These are phyloP conservation scores for Hydropsyche tenuis DNA, from an alignment of 1,140 invertebrate genomes.

Conservation along the genomic window DNA sequence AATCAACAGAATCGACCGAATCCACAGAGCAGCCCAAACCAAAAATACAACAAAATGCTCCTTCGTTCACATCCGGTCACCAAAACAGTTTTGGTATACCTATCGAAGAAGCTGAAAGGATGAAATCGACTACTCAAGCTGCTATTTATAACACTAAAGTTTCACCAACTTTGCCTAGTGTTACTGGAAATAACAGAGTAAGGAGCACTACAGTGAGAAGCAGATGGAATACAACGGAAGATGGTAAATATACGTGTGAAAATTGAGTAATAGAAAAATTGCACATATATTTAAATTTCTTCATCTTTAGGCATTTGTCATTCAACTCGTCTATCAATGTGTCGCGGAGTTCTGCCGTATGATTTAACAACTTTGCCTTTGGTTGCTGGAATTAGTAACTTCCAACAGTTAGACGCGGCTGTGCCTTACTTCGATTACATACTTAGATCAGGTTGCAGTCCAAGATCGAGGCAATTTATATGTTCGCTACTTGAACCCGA, in stretches of 20 bases:
- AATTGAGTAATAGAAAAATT: not conserved
- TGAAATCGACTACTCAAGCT: conserved; percentile 61
- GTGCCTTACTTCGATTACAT: conserved; percentile 64
- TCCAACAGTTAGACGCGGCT: conserved; percentile 56
- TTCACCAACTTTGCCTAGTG: conserved; percentile 65
- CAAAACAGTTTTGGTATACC: conserved; percentile 67
- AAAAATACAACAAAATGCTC: conserved; percentile 21
- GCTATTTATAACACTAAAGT: conserved; percentile 63
- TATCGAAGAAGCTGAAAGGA: conserved; percentile 64
- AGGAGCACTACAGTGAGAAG: conserved; percentile 48
- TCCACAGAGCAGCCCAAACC: conserved; percentile 34
- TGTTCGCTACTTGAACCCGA: conserved; percentile 72
- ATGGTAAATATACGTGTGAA: conserved; percentile 44
- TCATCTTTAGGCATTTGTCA: conserved; percentile 54
- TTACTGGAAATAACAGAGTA: conserved; percentile 49
- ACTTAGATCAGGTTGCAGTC: conserved; percentile 68
- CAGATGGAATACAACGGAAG: conserved; percentile 49
- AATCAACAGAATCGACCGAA: conserved; percentile 39
- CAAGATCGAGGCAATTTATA: conserved; percentile 66
- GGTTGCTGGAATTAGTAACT: conserved; percentile 53
- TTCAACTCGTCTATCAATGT: conserved; percentile 59
- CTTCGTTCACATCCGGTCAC: conserved; percentile 65
- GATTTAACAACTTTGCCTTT: conserved; percentile 64
- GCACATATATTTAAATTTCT: not conserved
- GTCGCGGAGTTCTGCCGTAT: conserved; percentile 69